Evolutionary conservation across 2,888 invertebrate species (phyloP), one percentile per base, ranked within the genome.

Genomic region (Celastrina argiolus): DNA sequence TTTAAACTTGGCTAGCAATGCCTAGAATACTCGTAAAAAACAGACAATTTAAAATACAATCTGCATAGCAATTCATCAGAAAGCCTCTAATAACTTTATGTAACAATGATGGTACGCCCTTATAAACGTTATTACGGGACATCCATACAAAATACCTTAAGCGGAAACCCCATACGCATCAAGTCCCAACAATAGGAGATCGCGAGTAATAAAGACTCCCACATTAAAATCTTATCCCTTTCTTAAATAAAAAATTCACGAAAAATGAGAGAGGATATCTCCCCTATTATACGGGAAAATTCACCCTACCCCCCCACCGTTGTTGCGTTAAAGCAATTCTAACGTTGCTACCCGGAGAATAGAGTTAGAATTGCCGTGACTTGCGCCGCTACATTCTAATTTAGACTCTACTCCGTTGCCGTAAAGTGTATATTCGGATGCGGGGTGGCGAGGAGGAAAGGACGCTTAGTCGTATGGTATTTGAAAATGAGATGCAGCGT

Each of bases 201-300:
- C 87, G 81, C 78, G 71, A 84, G 88, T 89, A 90, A 90, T 91
- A 90, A 90, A 87, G 85, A 84, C 83, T 81, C 84, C 87, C 87
- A 90, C 90, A 91, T 90, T 90, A 91, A 91, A 91, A 89, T 90
- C 90, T 90, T 91, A 91, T 91, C 90, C 90, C 86, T 90, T 90
- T 90, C 90, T 90, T 91, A 90, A 90, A 91, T 90, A 90, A 89
- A 91, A 90, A 89, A 90, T 87, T 90, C 91, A 89, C 89, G 88
- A 90, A 90, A 90, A 91, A 88, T 88, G 86, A 84, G 84, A 86
- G 82, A 80, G 82, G 83, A 85, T 85, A 83, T 85, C 83, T 82
- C 84, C 87, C 87, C 84, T 84, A 87, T 89, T 88, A 88, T 90
- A 84, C 87, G 56, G 56, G 58, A 65, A 65, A 83, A 82, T 78